Evolutionary conservation across 2,797 vertebrate species (phyloP).

Genomic region (Phyllotis vaccarum): DNA sequence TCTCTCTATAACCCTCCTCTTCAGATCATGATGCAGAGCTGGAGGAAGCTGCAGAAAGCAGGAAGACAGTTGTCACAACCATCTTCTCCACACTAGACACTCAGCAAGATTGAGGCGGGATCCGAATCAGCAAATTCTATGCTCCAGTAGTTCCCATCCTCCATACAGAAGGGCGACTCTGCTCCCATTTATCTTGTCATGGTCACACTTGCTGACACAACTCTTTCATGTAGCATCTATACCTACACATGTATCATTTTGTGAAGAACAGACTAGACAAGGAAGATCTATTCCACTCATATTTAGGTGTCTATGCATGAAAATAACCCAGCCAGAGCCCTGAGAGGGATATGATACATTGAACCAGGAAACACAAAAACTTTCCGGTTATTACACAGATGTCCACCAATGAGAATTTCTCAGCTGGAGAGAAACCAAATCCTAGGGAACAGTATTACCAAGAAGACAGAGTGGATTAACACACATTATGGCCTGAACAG

Average conservation of each 20-base stretch:
- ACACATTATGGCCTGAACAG: not conserved
- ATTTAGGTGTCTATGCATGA: not conserved
- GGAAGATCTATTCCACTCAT: not conserved
- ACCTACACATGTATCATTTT: not conserved
- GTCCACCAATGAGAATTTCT: not conserved
- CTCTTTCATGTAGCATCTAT: not conserved
- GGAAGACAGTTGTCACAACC: conserved; percentile 71
- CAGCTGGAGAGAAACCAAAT: not conserved
- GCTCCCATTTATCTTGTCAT: conserved; percentile 14
- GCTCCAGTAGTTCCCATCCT: conserved; percentile 8
- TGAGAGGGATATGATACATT: not conserved
- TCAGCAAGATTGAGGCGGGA: not conserved
- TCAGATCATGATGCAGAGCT: conserved; percentile 89
- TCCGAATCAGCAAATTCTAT: not conserved
- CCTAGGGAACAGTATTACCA: not conserved
- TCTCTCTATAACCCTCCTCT: conserved; percentile 91
- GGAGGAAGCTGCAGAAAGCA: conserved; percentile 91
- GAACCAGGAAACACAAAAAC: not conserved
- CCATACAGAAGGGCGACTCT: not conserved
- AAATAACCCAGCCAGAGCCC: not conserved
- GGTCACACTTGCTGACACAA: not conserved
- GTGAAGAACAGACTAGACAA: not conserved
- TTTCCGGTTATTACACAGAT: not conserved
- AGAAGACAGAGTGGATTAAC: not conserved
- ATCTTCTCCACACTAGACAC: not conserved